These are phyloP conservation scores for Herpetotheres cachinnans DNA, from an alignment of 2,113 vertebrate species.

Conservation along the genomic window DNA sequence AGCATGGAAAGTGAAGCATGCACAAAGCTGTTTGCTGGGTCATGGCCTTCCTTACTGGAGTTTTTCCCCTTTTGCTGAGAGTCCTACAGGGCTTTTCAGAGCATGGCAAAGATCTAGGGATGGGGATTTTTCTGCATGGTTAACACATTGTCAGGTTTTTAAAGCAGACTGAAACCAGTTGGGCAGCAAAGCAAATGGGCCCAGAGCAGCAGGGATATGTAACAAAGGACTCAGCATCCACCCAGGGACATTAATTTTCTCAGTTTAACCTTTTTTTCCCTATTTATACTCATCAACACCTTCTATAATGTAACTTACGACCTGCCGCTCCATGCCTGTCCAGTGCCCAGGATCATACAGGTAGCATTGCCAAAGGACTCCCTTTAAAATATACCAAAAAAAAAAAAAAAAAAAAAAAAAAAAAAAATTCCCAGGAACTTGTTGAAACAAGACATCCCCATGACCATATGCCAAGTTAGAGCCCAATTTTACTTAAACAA, in stretches of 20 bases:
- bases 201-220: background rate
- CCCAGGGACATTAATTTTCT: background rate
- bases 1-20: background rate
- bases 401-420: background rate
- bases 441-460: background rate
- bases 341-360: background rate
- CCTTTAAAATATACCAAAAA: background rate
- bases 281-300: background rate
- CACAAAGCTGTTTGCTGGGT: background rate
- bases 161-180: background rate
- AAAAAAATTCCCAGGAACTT: background rate
- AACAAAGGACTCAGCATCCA: background rate
- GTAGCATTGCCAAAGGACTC: background rate
- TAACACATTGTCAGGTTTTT: background rate
- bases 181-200: background rate
- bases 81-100: background rate
- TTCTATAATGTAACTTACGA: background rate
- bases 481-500: background rate
- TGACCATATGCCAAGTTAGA: background rate
- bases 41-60: background rate
- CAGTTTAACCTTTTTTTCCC: background rate
- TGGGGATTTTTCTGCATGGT: background rate
- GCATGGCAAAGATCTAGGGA: background rate
- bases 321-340: background rate
- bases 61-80: background rate